Conservation (phyloP, 2,113 vertebrate species). For the Lycocorax pyrrhopterus region DNA sequence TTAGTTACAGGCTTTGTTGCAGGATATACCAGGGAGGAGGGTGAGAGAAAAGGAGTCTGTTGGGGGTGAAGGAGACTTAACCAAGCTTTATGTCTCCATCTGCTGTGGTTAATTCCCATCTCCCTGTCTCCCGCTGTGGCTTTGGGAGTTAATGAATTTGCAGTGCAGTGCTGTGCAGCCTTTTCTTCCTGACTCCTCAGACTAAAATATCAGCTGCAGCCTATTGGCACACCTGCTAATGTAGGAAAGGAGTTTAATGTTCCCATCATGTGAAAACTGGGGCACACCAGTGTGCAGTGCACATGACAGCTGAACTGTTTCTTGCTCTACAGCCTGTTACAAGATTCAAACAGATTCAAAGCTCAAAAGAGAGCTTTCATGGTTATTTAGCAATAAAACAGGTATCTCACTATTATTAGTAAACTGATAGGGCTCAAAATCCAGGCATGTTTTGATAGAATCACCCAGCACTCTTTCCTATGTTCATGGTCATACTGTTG, state of each 20-base stretch:
- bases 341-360: not conserved
- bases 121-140: constrained; percentile 14
- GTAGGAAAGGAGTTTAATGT: not conserved
- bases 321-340: not conserved
- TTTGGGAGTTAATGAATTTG: not conserved
- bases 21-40: not conserved
- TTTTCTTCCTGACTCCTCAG: not conserved
- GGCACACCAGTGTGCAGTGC: not conserved
- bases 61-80: constrained; percentile 2
- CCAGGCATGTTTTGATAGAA: not conserved
- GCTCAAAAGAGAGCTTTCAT: not conserved
- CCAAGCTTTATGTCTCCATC: constrained; percentile 39
- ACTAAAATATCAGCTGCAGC: not conserved
- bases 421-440: not conserved
- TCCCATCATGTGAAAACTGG: not conserved
- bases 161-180: not conserved
- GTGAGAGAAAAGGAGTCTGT: not conserved
- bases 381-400: not conserved
- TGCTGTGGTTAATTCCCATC: constrained; percentile 25
- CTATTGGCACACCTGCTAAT: not conserved
- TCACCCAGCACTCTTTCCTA: not conserved
- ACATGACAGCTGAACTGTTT: not conserved
- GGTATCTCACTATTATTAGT: not conserved
- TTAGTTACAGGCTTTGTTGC: not conserved
- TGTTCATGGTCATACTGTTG: not conserved